Evolutionary conservation across 2,888 invertebrate genomes (phyloP).

Genomic region (Torymus texanus): DNA sequence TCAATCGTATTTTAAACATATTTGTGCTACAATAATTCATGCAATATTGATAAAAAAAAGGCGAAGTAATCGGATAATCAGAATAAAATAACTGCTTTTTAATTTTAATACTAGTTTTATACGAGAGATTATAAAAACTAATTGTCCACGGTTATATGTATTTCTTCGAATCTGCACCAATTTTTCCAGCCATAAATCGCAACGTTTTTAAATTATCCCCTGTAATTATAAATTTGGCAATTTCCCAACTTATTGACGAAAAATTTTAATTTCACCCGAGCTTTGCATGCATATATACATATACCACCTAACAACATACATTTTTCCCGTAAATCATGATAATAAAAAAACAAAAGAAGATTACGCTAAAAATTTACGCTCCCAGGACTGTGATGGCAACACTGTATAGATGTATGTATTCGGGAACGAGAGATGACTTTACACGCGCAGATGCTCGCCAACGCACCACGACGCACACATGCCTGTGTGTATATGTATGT

Average conservation of each 20-base stretch:
- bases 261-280: conserved; percentile 35
- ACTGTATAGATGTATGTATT: conserved; percentile 40
- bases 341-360: conserved; percentile 35
- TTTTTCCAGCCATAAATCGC: too few relatives aligned
- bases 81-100: too few relatives aligned
- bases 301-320: not conserved
- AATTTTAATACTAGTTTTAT: too few relatives aligned
- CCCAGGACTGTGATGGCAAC: conserved; percentile 39
- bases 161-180: too few relatives aligned
- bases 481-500: conserved; percentile 30
- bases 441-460: conserved; percentile 32
- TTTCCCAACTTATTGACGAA: conserved; percentile 28
- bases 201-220: not conserved
- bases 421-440: conserved; percentile 48
- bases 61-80: too few relatives aligned
- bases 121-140: too few relatives aligned
- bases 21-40: too few relatives aligned
- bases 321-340: conserved; percentile 37
- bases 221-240: conserved; percentile 38
- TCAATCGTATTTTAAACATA: too few relatives aligned
- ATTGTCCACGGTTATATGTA: too few relatives aligned
- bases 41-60: too few relatives aligned
- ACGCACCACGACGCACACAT: too few relatives aligned
- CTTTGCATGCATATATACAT: not conserved
- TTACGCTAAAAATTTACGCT: conserved; percentile 41